A percentile compares a stretch with the other conserved stretches of the same genome.
These are phyloP conservation scores for Falco cherrug DNA, from an alignment of 2,797 vertebrate species.

Conservation along the genomic window DNA sequence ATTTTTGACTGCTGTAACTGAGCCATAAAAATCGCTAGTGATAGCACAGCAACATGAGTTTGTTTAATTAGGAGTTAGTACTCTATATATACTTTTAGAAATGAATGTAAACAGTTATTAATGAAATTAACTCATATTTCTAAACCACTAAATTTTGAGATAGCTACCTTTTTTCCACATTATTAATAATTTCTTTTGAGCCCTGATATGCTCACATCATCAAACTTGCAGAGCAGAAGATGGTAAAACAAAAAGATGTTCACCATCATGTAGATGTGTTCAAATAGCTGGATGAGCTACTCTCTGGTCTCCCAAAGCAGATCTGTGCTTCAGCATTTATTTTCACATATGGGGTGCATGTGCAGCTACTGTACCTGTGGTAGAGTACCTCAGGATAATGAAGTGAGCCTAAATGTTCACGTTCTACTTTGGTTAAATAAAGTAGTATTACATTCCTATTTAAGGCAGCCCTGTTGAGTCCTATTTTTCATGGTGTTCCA, in stretches of 20 bases:
- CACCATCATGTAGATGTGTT: rapidly evolving
- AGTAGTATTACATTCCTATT: background rate
- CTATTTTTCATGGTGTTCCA: background rate
- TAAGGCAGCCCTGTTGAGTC: background rate
- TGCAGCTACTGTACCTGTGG: background rate
- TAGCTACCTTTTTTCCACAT: background rate
- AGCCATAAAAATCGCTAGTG: background rate
- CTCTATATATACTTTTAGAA: background rate
- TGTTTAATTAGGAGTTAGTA: background rate
- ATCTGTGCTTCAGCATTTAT: background rate
- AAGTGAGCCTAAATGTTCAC: background rate
- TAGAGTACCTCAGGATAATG: background rate
- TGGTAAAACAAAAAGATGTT: background rate
- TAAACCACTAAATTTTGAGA: background rate
- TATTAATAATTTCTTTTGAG: background rate
- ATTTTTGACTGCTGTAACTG: background rate
- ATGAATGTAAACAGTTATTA: background rate
- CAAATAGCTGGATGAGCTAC: background rate
- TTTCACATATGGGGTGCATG: background rate
- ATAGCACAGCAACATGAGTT: background rate
- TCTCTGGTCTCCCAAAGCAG: background rate
- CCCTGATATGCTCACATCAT: background rate
- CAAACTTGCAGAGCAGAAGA: background rate
- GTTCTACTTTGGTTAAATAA: background rate
- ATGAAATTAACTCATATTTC: background rate